Percentiles rank a stretch among this genome's conserved stretches.
phyloP scores from a whole-genome alignment of 1,140 invertebrate species.

The Mactra quadrangularis region DNA sequence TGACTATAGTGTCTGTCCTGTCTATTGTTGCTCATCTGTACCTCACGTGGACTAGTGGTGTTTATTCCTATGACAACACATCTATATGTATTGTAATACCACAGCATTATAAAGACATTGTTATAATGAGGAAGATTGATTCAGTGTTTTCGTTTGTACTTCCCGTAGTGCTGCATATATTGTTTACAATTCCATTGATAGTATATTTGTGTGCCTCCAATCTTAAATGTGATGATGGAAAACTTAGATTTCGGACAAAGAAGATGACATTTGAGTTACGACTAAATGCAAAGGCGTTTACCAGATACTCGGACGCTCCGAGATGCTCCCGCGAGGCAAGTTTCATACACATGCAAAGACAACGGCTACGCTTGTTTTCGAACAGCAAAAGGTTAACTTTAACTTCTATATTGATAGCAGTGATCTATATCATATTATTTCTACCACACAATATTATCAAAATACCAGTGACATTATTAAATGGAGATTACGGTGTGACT shows the following conservation, averaged over 20 bases:
- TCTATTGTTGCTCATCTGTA: conserved; percentile 68
- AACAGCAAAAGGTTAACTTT: conserved; percentile 56
- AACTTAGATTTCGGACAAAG: conserved; percentile 33
- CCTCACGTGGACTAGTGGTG: conserved; percentile 68
- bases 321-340: conserved; percentile 38
- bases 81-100: conserved; percentile 67
- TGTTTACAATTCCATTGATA: conserved; percentile 38
- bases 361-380: conserved; percentile 47
- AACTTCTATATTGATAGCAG: conserved; percentile 34
- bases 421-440: conserved; percentile 60
- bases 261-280: conserved; percentile 32
- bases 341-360: conserved; percentile 21
- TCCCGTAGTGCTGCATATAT: conserved; percentile 37
- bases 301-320: conserved; percentile 36
- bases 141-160: conserved; percentile 65
- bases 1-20: conserved; percentile 62
- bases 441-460: conserved; percentile 66
- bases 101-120: conserved; percentile 65
- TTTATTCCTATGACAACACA: conserved; percentile 32
- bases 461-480: conserved; percentile 56
- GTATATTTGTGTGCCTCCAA: conserved; percentile 43
- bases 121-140: conserved; percentile 66
- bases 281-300: conserved; percentile 34
- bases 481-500: conserved; percentile 33
- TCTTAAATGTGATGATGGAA: conserved; percentile 50